Base-by-base conservation (phyloP, 2,797 vertebrate species). In the Hippoglossus hippoglossus region DNA sequence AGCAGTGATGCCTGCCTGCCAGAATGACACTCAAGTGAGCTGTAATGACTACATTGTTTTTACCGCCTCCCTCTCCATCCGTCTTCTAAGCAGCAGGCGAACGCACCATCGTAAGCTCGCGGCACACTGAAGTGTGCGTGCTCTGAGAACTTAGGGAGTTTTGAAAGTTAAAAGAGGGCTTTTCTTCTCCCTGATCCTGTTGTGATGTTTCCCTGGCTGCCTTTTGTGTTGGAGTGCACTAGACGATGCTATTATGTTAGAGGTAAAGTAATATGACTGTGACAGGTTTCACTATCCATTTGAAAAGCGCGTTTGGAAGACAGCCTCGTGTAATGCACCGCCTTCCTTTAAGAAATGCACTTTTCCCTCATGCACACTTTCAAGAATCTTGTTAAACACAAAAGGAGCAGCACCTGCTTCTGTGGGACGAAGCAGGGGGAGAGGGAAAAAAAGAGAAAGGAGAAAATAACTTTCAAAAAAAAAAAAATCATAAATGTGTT, bases 351-450 rank as follows among this genome's bases (percentile, higher is more conserved):
- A 93, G 90, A 94, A 93, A 92, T 90, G 90, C 92, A 93, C 91
- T 92, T 92, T 90, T 92, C 87, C 89, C 88, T 92, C 89, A 83
- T 90, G 87, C 84, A 73, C 92, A 92, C 93, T 95, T 95, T 94
- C 91, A 94, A 94, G 92, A 94, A 87, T 92, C 91, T 92, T 95
- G 95, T 95, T 94, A 91, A 93, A 94, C 93, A 94, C 91, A 92
- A 93, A 94, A 92, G 87, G 87, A 90, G 84, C 86, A 87, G 90
- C 90, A 87, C 88, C 90, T 84, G 90, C 91, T 90, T 92, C 93
- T 87, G 84, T 88, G 81, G 89, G 89, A 91, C 81, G 71, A 67
- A 87, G 83, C 39, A 57, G 63, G 77, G 75, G 71, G 56, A 41
- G 61, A 56, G 67, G 66, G 53, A 57, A 63, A 66, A 76, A 47